phyloP scores from a whole-genome alignment of 2,888 invertebrate species.

The Quadriops clusia region DNA sequence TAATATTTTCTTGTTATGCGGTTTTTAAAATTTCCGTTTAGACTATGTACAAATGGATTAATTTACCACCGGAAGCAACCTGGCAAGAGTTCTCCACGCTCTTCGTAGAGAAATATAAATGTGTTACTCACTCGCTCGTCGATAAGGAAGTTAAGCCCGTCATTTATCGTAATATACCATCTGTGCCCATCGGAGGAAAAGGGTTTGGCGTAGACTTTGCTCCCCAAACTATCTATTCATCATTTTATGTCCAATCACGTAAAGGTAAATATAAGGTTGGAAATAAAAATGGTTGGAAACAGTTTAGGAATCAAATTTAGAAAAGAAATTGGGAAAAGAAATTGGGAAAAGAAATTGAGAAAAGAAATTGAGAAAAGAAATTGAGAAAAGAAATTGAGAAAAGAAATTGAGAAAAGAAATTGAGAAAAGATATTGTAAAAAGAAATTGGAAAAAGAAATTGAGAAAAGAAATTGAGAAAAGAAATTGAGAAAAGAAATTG shows the following conservation, averaged over 20 bases:
- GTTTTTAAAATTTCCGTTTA: slow-evolving; percentile 14
- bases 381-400: too few species aligned
- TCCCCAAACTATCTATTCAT: slow-evolving; percentile 48
- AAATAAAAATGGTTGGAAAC: too few species aligned
- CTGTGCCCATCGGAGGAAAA: slow-evolving; percentile 29
- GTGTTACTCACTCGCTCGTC: slow-evolving; percentile 52
- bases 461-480: too few species aligned
- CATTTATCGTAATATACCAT: slow-evolving; percentile 43
- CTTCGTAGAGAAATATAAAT: slow-evolving; percentile 44
- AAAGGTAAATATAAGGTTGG: slow-evolving; percentile 45
- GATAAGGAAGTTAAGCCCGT: slow-evolving; percentile 50
- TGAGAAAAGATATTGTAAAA: too few species aligned
- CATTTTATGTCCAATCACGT: slow-evolving; percentile 50
- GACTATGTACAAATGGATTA: slow-evolving; percentile 34
- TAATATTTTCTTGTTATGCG: slow-evolving; percentile 1
- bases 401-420: too few species aligned
- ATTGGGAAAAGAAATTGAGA: too few species aligned
- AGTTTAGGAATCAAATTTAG: too few species aligned
- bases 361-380: too few species aligned
- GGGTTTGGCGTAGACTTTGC: slow-evolving; percentile 44
- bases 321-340: too few species aligned
- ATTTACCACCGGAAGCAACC: slow-evolving; percentile 36
- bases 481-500: too few species aligned
- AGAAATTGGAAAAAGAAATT: too few species aligned
- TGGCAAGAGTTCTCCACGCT: slow-evolving; percentile 43